Percentiles rank a stretch among this genome's conserved stretches.
Evolutionary conservation across 2,888 invertebrate genomes (phyloP).

Genomic region (Formica aserva): DNA sequence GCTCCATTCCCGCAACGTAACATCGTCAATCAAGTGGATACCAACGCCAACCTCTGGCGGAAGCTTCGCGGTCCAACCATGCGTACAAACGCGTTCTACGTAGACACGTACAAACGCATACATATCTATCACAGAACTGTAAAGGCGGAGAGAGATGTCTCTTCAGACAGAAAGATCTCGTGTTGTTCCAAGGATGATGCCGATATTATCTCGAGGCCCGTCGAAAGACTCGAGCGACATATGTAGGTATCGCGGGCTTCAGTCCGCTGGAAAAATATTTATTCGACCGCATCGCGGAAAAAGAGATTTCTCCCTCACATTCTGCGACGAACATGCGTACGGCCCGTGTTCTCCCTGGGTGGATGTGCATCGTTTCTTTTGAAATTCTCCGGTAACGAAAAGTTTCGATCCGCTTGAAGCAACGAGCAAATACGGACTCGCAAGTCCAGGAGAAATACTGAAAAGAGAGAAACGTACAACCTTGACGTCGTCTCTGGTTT

Average conservation of each 20-base stretch:
- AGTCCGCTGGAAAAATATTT: constrained; percentile 66
- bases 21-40: constrained; percentile 34
- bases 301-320: constrained; percentile 6
- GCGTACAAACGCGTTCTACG: neutral
- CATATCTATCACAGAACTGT: constrained; percentile 40
- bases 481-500: neutral
- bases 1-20: constrained; percentile 1
- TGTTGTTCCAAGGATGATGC: constrained; percentile 41
- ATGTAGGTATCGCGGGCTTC: constrained; percentile 20
- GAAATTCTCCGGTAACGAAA: constrained; percentile 24
- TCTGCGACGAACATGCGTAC: neutral
- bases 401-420: constrained; percentile 42
- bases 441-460: neutral
- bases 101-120: neutral
- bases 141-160: constrained; percentile 31
- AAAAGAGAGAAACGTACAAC: neutral
- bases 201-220: constrained; percentile 48
- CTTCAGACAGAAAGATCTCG: constrained; percentile 29
- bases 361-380: constrained; percentile 31
- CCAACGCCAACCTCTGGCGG: constrained; percentile 6
- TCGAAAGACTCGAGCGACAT: constrained; percentile 28
- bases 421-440: constrained; percentile 17
- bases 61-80: neutral
- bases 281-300: constrained; percentile 57
- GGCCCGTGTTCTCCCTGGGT: neutral